These are phyloP conservation scores for Leptoclinus maculatus DNA, from an alignment of 2,797 vertebrate species.

Conservation along the genomic window DNA sequence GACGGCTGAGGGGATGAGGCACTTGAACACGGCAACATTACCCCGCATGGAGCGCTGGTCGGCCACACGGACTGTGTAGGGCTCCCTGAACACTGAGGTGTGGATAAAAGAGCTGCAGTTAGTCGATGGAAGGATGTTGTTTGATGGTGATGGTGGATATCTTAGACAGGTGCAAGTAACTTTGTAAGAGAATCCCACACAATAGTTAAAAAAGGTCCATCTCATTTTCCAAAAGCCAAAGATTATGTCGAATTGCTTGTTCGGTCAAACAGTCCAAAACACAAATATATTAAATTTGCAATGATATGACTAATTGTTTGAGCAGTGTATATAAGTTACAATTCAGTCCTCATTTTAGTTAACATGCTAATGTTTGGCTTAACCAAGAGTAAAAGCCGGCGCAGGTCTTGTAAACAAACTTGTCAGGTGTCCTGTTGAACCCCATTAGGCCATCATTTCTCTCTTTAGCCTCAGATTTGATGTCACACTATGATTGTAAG, in stretches of 20 bases:
- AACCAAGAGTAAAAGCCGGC: conserved; percentile 8
- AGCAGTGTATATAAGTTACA: neutral
- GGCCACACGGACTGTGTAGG: conserved; percentile 99
- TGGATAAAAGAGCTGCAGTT: conserved; percentile 32
- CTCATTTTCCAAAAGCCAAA: neutral
- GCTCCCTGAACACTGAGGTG: conserved; percentile 96
- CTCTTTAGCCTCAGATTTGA: conserved; percentile 31
- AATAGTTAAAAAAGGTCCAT: conserved; percentile 4
- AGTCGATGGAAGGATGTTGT: neutral
- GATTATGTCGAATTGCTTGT: neutral
- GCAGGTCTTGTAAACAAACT: conserved; percentile 30
- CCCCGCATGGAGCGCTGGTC: conserved; percentile 99
- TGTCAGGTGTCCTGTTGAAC: conserved; percentile 55
- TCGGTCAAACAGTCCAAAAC: conserved; percentile 5
- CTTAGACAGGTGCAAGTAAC: neutral
- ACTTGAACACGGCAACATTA: conserved; percentile 99
- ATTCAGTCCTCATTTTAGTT: neutral
- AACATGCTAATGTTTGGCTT: neutral
- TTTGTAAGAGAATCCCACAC: neutral
- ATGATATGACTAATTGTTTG: neutral
- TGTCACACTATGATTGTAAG: conserved; percentile 57
- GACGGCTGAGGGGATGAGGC: conserved; percentile 98
- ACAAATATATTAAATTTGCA: neutral
- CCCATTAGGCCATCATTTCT: conserved; percentile 37
- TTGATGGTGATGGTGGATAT: neutral